Conservation (phyloP, 2,888 invertebrate genomes). For the Cephalotes varians region DNA sequence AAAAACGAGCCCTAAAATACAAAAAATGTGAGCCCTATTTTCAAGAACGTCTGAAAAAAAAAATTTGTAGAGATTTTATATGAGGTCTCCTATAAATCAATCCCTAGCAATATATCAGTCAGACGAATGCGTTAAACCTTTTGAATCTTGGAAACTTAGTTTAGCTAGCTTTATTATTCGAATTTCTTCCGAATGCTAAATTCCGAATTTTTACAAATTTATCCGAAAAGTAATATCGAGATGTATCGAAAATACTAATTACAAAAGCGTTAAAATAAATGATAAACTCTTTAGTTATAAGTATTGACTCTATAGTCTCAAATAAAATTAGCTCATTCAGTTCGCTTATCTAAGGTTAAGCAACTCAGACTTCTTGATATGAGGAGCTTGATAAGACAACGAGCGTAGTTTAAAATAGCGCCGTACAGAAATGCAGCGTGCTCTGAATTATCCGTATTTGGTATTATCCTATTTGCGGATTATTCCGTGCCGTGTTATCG, state of each 20-base stretch:
- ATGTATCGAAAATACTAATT: background rate
- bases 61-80: background rate
- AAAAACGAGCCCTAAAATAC: background rate
- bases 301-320: background rate
- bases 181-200: background rate
- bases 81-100: slow-evolving; percentile 3
- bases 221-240: background rate
- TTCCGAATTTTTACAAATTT: background rate
- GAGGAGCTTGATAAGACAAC: background rate
- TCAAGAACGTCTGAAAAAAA: background rate
- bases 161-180: background rate
- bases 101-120: background rate
- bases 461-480: slow-evolving; percentile 35
- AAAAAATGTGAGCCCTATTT: background rate
- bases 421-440: background rate
- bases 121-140: background rate
- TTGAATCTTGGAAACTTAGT: background rate
- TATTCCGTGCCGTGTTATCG: slow-evolving; percentile 15
- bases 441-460: background rate
- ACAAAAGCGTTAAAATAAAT: background rate
- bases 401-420: background rate
- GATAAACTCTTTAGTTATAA: background rate
- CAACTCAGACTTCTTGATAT: background rate
- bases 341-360: background rate
- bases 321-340: background rate